phyloP scores from a whole-genome alignment of 2,113 vertebrate genomes.

The Phylloscopus trochiloides region DNA sequence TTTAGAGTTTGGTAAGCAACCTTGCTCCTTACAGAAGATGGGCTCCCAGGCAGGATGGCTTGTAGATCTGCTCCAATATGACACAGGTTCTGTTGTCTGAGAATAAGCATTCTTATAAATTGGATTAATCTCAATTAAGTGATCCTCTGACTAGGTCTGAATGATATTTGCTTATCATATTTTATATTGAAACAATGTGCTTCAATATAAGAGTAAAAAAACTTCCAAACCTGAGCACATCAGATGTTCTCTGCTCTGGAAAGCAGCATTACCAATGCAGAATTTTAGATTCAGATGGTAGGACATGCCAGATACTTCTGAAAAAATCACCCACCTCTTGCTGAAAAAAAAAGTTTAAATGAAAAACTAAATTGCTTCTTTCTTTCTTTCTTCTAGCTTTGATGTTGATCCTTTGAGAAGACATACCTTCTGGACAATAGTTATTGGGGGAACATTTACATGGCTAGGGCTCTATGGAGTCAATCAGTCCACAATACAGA shows the following conservation, averaged over 20 bases:
- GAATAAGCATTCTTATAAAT: background rate
- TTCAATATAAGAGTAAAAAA: background rate
- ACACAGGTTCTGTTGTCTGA: background rate
- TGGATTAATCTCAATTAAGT: background rate
- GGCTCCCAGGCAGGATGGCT: background rate
- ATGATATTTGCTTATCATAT: background rate
- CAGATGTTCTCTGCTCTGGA: background rate
- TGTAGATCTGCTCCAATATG: background rate
- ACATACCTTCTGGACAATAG: constrained; percentile 87
- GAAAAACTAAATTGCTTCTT: background rate
- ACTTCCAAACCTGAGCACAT: background rate
- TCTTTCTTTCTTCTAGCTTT: constrained; percentile 63
- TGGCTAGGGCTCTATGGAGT: constrained; percentile 88
- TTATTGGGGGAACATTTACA: constrained; percentile 84
- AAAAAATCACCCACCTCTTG: background rate
- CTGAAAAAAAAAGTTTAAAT: background rate
- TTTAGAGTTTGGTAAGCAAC: background rate
- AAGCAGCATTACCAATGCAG: background rate
- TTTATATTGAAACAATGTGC: background rate
- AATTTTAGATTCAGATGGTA: background rate
- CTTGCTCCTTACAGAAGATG: background rate
- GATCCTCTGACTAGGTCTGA: background rate
- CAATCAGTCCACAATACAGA: constrained; percentile 86
- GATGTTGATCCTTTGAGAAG: constrained; percentile 79
- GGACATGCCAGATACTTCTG: background rate